phyloP scores from a whole-genome alignment of 2,888 invertebrate genomes.

The Sclerodermus sp. region DNA sequence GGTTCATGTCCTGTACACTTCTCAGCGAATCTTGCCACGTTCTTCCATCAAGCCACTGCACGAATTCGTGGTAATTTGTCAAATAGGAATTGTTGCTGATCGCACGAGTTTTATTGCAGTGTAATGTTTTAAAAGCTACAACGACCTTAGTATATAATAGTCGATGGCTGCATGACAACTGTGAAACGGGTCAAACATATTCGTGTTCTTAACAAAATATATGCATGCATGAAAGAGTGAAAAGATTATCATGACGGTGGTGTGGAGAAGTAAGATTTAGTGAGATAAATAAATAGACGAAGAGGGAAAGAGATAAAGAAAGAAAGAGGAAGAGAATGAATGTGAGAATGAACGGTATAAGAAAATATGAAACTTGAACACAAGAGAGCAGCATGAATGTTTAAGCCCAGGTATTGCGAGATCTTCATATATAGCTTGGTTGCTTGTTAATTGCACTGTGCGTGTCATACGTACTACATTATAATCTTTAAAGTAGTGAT shows the following conservation, averaged over 20 bases:
- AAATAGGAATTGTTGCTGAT: constrained; percentile 8
- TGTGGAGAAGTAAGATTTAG: too few species aligned
- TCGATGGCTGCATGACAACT: constrained; percentile 1
- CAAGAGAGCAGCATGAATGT: constrained; percentile 1
- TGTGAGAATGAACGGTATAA: background rate
- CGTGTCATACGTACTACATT: constrained; percentile 15
- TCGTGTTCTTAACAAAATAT: constrained; percentile 4
- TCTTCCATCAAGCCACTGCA: constrained; percentile 19
- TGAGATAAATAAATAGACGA: background rate
- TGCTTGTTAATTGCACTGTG: constrained; percentile 14
- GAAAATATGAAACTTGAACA: background rate
- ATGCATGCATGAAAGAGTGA: too few species aligned
- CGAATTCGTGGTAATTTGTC: background rate
- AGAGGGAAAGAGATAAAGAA: constrained; percentile 5
- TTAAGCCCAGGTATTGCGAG: constrained; percentile 3
- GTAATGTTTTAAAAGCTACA: constrained; percentile 1
- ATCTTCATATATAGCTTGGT: background rate
- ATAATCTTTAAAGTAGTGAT: too few species aligned
- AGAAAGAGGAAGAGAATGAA: constrained; percentile 7
- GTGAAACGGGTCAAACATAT: background rate
- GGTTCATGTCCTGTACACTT: constrained; percentile 14
- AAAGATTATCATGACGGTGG: too few species aligned
- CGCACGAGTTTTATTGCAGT: constrained; percentile 4
- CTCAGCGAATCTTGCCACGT: constrained; percentile 36
- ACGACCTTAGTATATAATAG: constrained; percentile 6